phyloP scores from a whole-genome alignment of 1,140 invertebrate species.

The Drosophila sucinea region DNA sequence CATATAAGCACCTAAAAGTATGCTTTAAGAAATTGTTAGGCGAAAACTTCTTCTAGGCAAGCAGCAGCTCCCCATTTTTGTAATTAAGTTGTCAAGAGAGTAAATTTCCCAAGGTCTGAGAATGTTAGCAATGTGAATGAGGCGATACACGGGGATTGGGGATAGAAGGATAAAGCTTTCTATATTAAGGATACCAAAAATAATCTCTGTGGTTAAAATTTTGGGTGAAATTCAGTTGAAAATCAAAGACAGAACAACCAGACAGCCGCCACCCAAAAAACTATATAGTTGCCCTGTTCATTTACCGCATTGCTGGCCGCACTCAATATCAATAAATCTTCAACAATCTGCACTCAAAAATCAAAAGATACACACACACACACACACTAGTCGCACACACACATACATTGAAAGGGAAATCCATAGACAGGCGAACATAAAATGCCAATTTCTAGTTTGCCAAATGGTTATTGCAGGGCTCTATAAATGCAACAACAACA shows the following conservation, averaged over 20 bases:
- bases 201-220: not conserved
- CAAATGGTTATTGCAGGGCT: slow-evolving; percentile 74
- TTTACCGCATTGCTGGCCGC: slow-evolving; percentile 31
- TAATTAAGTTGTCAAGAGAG: slow-evolving; percentile 47
- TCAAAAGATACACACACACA: slow-evolving; percentile 67
- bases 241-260: slow-evolving; percentile 2
- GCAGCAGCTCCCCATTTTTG: not conserved
- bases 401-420: slow-evolving; percentile 16
- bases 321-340: slow-evolving; percentile 77
- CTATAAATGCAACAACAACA: slow-evolving; percentile 51
- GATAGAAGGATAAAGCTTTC: not conserved
- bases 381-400: not conserved
- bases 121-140: slow-evolving; percentile 6
- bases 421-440: slow-evolving; percentile 71
- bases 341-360: slow-evolving; percentile 78
- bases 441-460: slow-evolving; percentile 79
- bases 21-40: slow-evolving; percentile 69
- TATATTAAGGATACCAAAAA: not conserved
- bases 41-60: slow-evolving; percentile 34
- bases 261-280: not conserved
- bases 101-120: slow-evolving; percentile 21
- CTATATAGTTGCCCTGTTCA: slow-evolving; percentile 15
- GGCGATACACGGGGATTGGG: not conserved
- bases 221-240: slow-evolving; percentile 1
- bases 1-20: slow-evolving; percentile 68